Conservation (phyloP, 2,888 invertebrate genomes). For the Ectemnius continuus region DNA sequence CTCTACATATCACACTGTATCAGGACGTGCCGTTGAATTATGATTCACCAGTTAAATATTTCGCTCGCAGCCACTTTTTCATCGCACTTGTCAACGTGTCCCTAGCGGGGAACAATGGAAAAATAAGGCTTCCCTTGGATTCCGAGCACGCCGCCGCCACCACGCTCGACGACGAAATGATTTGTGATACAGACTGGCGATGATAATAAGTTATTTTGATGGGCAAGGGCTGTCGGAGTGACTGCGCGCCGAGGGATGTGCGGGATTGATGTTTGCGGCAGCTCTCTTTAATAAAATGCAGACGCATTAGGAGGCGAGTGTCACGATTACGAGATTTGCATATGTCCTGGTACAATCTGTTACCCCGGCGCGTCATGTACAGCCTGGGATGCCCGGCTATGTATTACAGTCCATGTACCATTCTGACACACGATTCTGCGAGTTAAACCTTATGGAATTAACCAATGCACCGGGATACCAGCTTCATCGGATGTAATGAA, state of each 20-base stretch:
- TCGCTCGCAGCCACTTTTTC: conserved; percentile 56
- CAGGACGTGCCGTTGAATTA: conserved; percentile 50
- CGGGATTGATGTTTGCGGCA: conserved; percentile 43
- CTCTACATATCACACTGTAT: conserved; percentile 11
- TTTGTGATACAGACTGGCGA: conserved; percentile 44
- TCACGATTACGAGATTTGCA: conserved; percentile 45
- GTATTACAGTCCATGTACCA: too few relatives aligned
- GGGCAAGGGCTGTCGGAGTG: too few relatives aligned
- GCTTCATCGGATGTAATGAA: too few relatives aligned
- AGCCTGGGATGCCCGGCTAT: too few relatives aligned
- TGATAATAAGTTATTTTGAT: too few relatives aligned
- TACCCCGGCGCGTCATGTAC: not conserved
- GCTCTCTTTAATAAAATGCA: conserved; percentile 48
- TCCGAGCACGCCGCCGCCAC: conserved; percentile 42
- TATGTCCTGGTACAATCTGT: not conserved
- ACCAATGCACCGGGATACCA: too few relatives aligned
- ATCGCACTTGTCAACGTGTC: conserved; percentile 37
- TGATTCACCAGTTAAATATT: conserved; percentile 63
- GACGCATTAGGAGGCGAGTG: conserved; percentile 41
- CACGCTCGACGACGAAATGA: conserved; percentile 46
- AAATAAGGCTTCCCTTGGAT: conserved; percentile 33
- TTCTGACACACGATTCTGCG: too few relatives aligned
- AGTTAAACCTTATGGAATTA: too few relatives aligned
- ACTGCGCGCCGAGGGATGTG: not conserved
- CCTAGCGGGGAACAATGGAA: conserved; percentile 1